phyloP scores from a whole-genome alignment of 2,113 vertebrate genomes.

The Meriones unguiculatus region DNA sequence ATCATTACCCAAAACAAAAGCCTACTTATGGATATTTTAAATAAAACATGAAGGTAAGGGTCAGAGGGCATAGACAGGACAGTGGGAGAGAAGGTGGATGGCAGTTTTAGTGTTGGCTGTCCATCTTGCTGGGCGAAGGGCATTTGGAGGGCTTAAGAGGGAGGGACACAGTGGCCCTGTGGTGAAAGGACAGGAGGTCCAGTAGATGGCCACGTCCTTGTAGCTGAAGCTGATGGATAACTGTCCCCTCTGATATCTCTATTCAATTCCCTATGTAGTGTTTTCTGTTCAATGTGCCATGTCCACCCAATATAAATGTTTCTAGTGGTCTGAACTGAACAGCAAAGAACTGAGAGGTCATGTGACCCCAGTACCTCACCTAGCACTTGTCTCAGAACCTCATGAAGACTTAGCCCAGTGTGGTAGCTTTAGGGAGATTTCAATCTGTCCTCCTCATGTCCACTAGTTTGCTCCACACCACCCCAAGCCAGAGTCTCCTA shows the following conservation, averaged over 20 bases:
- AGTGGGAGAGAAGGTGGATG: neutral
- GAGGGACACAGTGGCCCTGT: neutral
- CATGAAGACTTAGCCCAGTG: neutral
- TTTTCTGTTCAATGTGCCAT: neutral
- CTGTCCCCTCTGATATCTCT: neutral
- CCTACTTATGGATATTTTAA: neutral
- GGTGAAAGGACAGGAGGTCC: neutral
- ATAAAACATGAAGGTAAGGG: neutral
- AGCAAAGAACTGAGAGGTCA: neutral
- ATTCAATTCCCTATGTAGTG: neutral
- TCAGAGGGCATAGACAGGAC: too few relatives aligned
- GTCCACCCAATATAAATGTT: neutral
- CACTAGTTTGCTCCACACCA: neutral
- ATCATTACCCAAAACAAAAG: neutral
- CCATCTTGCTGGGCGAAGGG: neutral
- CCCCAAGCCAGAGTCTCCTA: neutral
- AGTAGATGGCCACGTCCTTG: neutral
- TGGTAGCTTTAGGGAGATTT: neutral
- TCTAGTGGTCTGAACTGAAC: neutral
- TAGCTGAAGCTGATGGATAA: neutral
- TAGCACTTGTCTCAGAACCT: neutral
- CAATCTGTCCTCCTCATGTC: neutral
- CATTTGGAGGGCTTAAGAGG: neutral
- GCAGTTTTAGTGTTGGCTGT: neutral
- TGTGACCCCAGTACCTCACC: neutral